Conservation (phyloP, 2,797 vertebrate species). For the Tenualosa thibaudeaui region DNA sequence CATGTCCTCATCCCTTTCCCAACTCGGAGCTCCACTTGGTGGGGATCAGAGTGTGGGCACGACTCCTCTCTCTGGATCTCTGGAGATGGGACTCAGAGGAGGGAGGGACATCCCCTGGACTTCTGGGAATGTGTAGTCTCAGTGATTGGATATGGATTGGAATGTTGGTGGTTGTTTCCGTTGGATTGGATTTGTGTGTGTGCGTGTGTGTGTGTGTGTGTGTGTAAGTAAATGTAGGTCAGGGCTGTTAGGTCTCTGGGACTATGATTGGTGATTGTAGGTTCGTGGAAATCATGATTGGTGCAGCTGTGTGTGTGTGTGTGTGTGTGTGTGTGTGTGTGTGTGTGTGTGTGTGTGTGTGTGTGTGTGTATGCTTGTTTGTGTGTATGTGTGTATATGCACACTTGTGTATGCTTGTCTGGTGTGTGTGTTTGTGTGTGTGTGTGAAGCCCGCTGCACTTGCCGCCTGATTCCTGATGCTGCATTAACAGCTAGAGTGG, state of each 20-base stretch:
- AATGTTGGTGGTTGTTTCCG: neutral
- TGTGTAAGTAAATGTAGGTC: conserved; percentile 10
- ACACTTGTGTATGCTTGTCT: too few relatives aligned
- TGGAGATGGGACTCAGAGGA: neutral
- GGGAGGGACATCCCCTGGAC: neutral
- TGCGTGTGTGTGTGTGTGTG: conserved; percentile 23
- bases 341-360: neutral
- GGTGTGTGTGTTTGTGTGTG: neutral
- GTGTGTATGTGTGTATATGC: neutral
- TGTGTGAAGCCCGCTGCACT: neutral
- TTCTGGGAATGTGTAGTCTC: neutral
- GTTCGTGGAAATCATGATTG: neutral
- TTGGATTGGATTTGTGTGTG: conserved; percentile 3
- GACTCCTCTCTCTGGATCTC: neutral
- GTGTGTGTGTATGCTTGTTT: neutral
- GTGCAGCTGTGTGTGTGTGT: neutral
- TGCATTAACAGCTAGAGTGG: neutral
- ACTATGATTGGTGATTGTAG: neutral
- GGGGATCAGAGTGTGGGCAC: too few relatives aligned
- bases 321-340: neutral
- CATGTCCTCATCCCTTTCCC: neutral
- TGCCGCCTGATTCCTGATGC: neutral
- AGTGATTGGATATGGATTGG: neutral
- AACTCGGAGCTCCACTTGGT: neutral
- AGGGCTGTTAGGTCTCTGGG: neutral